phyloP scores from a whole-genome alignment of 2,888 invertebrate species.

The Dasysyrphus albostriatus region DNA sequence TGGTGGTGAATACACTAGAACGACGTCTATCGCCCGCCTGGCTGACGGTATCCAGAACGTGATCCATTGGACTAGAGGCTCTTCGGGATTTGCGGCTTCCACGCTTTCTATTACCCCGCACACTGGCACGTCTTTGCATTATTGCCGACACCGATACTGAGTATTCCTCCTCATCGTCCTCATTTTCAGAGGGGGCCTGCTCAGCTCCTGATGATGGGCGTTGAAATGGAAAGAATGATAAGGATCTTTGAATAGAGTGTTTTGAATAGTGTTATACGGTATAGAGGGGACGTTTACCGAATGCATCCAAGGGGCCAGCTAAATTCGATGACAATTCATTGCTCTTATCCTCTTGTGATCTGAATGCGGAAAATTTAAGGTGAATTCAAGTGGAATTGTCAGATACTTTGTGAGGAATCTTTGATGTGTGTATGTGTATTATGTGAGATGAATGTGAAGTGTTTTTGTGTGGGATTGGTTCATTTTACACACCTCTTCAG shows the following conservation, averaged over 20 bases:
- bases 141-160: constrained; percentile 94
- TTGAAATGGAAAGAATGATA: constrained; percentile 54
- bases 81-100: constrained; percentile 87
- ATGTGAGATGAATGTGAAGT: not conserved
- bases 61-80: constrained; percentile 86
- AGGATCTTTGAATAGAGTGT: constrained; percentile 61
- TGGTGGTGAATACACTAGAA: constrained; percentile 92
- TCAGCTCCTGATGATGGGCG: constrained; percentile 44
- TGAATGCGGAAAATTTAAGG: constrained; percentile 44
- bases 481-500: constrained; percentile 77
- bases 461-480: not conserved
- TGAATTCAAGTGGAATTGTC: constrained; percentile 53
- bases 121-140: constrained; percentile 91
- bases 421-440: not conserved
- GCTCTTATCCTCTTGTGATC: constrained; percentile 78
- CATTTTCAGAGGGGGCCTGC: constrained; percentile 76
- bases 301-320: constrained; percentile 77
- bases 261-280: constrained; percentile 72
- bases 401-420: constrained; percentile 29
- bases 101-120: constrained; percentile 87
- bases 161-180: constrained; percentile 91
- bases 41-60: constrained; percentile 79
- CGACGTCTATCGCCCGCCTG: constrained; percentile 85
- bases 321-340: constrained; percentile 77
- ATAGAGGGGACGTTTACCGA: constrained; percentile 76